phyloP scores from a whole-genome alignment of 2,113 vertebrate genomes.

The Opisthocomus hoazin region DNA sequence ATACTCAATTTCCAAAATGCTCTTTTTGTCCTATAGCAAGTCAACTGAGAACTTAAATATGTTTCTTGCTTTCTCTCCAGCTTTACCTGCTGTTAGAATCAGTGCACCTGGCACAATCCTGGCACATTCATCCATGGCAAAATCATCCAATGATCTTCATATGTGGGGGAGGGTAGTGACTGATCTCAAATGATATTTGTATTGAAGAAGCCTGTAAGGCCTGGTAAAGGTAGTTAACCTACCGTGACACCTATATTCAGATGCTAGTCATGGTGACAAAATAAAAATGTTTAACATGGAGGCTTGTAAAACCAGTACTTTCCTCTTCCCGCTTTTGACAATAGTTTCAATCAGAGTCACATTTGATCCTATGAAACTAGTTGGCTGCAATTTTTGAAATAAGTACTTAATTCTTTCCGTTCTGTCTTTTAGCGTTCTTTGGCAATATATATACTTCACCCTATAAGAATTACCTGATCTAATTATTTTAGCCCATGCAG shows the following conservation, averaged over 20 bases:
- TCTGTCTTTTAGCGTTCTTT: neutral
- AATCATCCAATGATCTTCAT: neutral
- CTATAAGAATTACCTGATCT: neutral
- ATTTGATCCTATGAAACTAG: neutral
- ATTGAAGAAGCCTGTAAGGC: neutral
- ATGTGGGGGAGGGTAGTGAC: neutral
- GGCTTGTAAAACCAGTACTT: neutral
- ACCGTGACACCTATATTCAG: neutral
- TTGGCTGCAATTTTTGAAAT: neutral
- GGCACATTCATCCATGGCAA: neutral
- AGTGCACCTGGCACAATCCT: neutral
- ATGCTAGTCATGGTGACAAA: neutral
- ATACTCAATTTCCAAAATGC: neutral
- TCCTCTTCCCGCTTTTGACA: neutral
- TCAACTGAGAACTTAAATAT: neutral
- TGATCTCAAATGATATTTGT: neutral
- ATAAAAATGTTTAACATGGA: neutral
- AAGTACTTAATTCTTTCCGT: neutral
- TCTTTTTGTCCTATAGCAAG: neutral
- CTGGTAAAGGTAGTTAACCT: neutral
- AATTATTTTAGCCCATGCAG: neutral
- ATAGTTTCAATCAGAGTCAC: neutral
- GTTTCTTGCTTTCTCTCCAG: neutral
- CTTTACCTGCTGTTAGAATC: neutral
- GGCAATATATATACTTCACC: neutral